Base-by-base conservation (phyloP, 2,797 vertebrate genomes). In the Leontocebus nigricollis region DNA sequence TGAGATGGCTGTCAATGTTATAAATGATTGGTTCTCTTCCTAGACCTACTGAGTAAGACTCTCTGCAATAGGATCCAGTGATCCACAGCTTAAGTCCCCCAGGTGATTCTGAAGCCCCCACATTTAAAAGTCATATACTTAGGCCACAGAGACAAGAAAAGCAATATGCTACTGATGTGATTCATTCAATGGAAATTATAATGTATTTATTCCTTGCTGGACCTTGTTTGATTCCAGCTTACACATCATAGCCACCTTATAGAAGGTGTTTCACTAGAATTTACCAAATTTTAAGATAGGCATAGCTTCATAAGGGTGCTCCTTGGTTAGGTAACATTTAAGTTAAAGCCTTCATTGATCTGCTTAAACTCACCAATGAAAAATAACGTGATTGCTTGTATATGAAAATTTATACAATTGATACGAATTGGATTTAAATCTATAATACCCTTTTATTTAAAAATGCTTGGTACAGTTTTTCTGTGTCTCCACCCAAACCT, bases 361-460 rank as follows among this genome's bases (percentile, higher is more conserved):
- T 67, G 24, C 59, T 75, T 67, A 59, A 55, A 41, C 52, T 79
- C 7, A 90, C 10, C 30, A 41, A 70, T 26, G 7, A 86, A 83
- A 10, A 67, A 9, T 50, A 87, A 59, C 3, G 30, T 87, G n/a
- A 30, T 33, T 92, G 50, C 26, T 85, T 57, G 3, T 73, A 30
- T 82, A 73, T 57, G 55, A 86, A 75, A 44, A 75, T 75, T 5
- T 48, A 64, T 2, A 0, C 52, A 61, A 72, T 14, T 77, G 36
- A 88, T 59, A 52, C 7, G 19, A 52, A 52, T 93, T 83, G 86
- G 2, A 55, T 14, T 91, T 52, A 88, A 85, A n/a, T 27, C 30
- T 57, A 30, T 20, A 59, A 52, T 75, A 55, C 39, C 4, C 15
- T 94, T 93, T 88, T 36, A 52, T 88, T 91, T 85, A 85, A 92